Evolutionary conservation across 2,888 invertebrate species (phyloP), one percentile per base, ranked within the genome.

Genomic region (Eumacrocentrus americanus): DNA sequence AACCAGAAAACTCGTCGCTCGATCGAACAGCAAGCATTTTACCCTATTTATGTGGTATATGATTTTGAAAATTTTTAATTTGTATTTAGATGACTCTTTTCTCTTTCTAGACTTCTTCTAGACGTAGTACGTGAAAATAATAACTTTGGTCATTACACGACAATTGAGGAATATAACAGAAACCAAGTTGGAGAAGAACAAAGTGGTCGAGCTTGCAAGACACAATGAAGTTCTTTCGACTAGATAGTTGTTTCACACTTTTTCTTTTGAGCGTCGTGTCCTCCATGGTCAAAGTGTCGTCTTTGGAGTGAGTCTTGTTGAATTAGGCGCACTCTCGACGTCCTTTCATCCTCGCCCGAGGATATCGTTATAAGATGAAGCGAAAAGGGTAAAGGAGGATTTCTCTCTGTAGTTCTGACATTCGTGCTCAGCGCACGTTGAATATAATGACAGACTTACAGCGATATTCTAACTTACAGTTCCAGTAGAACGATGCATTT

Each of bases 321-420:
- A 72, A 73, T 73, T 72, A 72, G 68, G 67, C n/a, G n/a, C 69
- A 70, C 71, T 70, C 71, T 62, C 65, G 67, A 63, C 65, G 67
- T 66, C 66, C 68, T 68, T 63, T 62, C 65, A 58, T 60, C 63
- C 61, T 70, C 70, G 73, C 74, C 74, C 69, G 64, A 69, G 73
- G 72, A 72, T 70, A 72, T 75, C 71, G 72, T 76, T 77, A 72
- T 70, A 70, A 46, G 37, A 46, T 69, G 67, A 67, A 67, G 69
- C 47, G 67, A 70, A 66, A 68, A 68, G 37, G 22, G 34, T 14
- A 23, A 16, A 37, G 35, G 48, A 34, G n/a, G 29, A 14, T 14
- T 7, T 3, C 11, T 44, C 44, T 11, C 12, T 20, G 20, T 16
- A 44, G 16, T 20, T 20, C 44, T 9, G 38, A 52, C 38, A 34